Conservation (phyloP, 1,140 invertebrate species). For the Atta cephalotes region DNA sequence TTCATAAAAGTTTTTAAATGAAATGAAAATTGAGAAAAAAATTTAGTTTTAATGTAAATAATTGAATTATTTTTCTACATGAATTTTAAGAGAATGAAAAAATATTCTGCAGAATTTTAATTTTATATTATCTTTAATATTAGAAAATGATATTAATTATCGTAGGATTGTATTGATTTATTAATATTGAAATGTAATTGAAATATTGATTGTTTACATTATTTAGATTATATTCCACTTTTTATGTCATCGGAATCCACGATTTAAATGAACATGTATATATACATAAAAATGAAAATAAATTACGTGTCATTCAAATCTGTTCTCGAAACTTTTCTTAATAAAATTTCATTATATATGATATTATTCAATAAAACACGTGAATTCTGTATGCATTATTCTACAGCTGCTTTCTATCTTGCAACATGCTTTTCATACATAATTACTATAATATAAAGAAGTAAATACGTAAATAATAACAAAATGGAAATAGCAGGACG, state of each 20-base stretch:
- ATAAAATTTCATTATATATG: neutral
- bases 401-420: neutral
- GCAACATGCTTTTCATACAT: neutral
- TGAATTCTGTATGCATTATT: neutral
- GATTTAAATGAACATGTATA: neutral
- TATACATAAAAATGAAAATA: neutral
- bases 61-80: neutral
- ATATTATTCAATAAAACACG: constrained; percentile 12
- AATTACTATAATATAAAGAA: neutral
- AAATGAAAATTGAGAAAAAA: neutral
- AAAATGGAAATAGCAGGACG: neutral
- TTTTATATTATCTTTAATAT: neutral
- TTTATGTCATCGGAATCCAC: neutral
- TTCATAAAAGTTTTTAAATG: neutral
- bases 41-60: neutral
- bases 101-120: neutral
- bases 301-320: neutral
- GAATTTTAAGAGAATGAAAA: neutral
- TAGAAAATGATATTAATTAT: neutral
- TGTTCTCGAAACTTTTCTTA: neutral
- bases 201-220: neutral
- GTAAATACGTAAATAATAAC: neutral
- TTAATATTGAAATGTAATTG: neutral
- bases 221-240: neutral
- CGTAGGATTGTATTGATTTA: neutral